Evolutionary conservation across 1,140 invertebrate species (phyloP).

Genomic region (Bombus waltoni): DNA sequence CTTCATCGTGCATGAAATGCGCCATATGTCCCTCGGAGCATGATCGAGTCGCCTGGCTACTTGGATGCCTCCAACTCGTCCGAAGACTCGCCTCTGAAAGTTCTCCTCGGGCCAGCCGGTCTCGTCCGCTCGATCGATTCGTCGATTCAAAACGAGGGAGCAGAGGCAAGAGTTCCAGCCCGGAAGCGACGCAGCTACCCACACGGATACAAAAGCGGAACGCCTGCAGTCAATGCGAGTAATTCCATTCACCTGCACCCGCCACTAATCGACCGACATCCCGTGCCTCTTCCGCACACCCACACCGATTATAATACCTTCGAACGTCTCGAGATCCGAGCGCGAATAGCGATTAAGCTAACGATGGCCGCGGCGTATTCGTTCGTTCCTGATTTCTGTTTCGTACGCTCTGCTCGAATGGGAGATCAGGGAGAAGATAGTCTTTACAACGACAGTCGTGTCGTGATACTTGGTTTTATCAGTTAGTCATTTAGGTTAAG

Average conservation of each 20-base stretch:
- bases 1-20: conserved; percentile 34
- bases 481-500: background rate
- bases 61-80: conserved; percentile 5
- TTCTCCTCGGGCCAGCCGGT: background rate
- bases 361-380: conserved; percentile 41
- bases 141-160: conserved; percentile 2
- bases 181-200: conserved; percentile 5
- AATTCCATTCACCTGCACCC: conserved; percentile 56
- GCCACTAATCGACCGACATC: conserved; percentile 21
- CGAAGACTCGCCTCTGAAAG: background rate
- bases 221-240: conserved; percentile 30
- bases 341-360: conserved; percentile 60
- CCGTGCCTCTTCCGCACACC: background rate
- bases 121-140: conserved; percentile 32
- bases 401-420: background rate
- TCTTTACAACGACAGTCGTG: background rate
- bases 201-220: background rate
- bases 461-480: background rate
- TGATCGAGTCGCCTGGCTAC: conserved; percentile 29
- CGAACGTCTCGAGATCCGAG: conserved; percentile 33
- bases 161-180: background rate
- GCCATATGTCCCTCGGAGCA: conserved; percentile 27
- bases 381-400: background rate
- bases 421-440: background rate
- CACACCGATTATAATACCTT: conserved; percentile 22